Base-by-base conservation (phyloP, 1,140 invertebrate genomes). In the Trachymyrmex cornetzi region DNA sequence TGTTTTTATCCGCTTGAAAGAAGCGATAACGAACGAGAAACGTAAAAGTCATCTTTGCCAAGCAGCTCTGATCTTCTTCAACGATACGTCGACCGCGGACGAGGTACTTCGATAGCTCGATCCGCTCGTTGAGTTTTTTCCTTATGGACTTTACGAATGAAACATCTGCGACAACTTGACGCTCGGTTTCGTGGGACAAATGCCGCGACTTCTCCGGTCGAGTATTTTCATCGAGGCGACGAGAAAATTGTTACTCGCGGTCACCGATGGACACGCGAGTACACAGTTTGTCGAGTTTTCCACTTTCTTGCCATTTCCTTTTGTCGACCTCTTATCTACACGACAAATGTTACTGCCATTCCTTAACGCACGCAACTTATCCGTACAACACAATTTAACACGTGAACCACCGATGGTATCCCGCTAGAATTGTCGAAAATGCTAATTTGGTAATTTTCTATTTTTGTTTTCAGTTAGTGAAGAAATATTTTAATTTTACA, bases 1-100 rank as follows among this genome's bases (percentile, higher is more conserved):
- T 61, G 69, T 74, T 84, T 82, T 71, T 81, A 61, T 61, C 80
- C 55, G 69, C 6, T 14, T 69, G 55, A 69, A 30, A 19, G 67
- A 30, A 72, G 34, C 67, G 79, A 82, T 74, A 82, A 74, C 80
- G 24, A 67, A 38, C 55, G 67, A 34, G 24, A 61, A 69, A 74
- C 69, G 69, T 61, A 75, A 84, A 84, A 84, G 80, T 84, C 69
- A 84, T 75, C 80, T 30, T 74, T 57, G 55, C 53, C 30, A 53
- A 71, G 66, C 6, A 5, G 34, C 34, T 74, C 38, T 22, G 80
- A 84, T 75, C 55, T 50, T 74, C 34, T 14, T 24, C 69, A 27
- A 19, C 34, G 79, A 81, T 71, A 81, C 79, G 66, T 48, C 44
- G 30, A 38, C 64, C 30, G 64, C 75, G 59, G 61, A 16, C 14